Base-by-base conservation (phyloP, 2,797 vertebrate species). In the Phataginus tricuspis region DNA sequence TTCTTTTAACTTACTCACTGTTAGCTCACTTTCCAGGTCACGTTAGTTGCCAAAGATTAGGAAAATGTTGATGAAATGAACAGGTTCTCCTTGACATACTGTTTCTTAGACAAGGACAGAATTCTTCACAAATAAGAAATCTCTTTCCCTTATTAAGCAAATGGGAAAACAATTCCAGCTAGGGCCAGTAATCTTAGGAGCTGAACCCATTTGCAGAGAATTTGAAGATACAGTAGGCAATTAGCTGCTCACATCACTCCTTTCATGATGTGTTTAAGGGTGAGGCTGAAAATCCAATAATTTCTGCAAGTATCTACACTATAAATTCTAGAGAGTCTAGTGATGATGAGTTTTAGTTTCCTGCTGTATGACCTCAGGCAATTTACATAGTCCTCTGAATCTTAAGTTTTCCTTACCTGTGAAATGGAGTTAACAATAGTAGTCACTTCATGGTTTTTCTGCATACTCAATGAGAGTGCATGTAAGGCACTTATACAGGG, bases 381-480 rank as follows among this genome's bases (percentile, higher is more conserved):
- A 69, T 31, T 49, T 39, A 25, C 1, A 2, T 4, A 49, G 49
- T 37, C 37, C 49, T 39, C 15, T 39, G 37, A 63, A 29, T 19
- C 59, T 96, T 34, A 39, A 39, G 45, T 90, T 94, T 91, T 95
- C 68, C 61, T 84, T 51, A 2, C 64, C 80, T 88, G 39, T 86
- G 83, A 82, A 94, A 71, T 61, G 68, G 37, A 23, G 25, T 37
- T 92, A 66, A 11, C 49, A 77, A 45, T 1, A 71, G 4, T 25
- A 10, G 29, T 37, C 15, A 5, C 15, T 34, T 83, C 31, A 5
- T 27, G 7, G 51, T 31, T 90, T 86, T 90, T 86, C 45, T 88
- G 18, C 63, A 66, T n/a, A 64, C 75, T 87, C 42, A 31, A 0
- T 19, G 34, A 12, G 21, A 13, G 27, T 78, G 75, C 55, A 34